Evolutionary conservation across 2,888 invertebrate species (phyloP), one percentile per base, ranked within the genome.

Genomic region (Timema cristinae): DNA sequence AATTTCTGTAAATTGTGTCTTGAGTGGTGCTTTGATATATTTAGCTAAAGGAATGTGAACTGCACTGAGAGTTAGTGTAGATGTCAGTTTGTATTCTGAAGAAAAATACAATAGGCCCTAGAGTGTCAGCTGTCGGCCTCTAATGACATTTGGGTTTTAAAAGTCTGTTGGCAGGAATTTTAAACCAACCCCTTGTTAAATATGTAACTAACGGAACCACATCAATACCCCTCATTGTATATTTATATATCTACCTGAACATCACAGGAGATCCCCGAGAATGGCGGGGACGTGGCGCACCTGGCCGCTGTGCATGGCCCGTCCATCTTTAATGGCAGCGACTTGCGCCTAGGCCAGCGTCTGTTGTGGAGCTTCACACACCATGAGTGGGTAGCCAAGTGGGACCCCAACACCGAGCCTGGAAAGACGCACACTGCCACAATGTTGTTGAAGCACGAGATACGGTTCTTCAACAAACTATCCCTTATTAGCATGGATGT

Each of bases 201-300:
- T 32, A 1, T 32, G 32, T 32, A 32, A 32, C 32, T 32, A 32
- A 32, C 32, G 32, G 32, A 32, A 32, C 32, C 32, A 32, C 32
- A 32, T 32, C 32, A 32, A 32, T 32, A 32, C 32, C 32, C 32
- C 32, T 32, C 2, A 2, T 32, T 32, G 32, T 4, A 32, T 32
- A 32, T 32, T 32, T 32, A 1, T 54, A 11, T 54, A 54, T 54
- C 54, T 11, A 54, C 11, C 11, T 54, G 54, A 54, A 54, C 11
- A 13, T 61, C 9, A 13, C 82, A 93, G 92, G 95, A 96, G 78
- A 91, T 95, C 56, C 94, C 95, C 0, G 95, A 95, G 80, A 96
- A 96, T 78, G 95, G 94, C 0, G 92, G 94, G 0, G 95, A 96
- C 78, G 85, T 91, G 1, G 90, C 91, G 0, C 96, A 96, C 79